These are phyloP conservation scores for Uloborus diversus DNA, from an alignment of 1,140 invertebrate genomes.

Conservation along the genomic window DNA sequence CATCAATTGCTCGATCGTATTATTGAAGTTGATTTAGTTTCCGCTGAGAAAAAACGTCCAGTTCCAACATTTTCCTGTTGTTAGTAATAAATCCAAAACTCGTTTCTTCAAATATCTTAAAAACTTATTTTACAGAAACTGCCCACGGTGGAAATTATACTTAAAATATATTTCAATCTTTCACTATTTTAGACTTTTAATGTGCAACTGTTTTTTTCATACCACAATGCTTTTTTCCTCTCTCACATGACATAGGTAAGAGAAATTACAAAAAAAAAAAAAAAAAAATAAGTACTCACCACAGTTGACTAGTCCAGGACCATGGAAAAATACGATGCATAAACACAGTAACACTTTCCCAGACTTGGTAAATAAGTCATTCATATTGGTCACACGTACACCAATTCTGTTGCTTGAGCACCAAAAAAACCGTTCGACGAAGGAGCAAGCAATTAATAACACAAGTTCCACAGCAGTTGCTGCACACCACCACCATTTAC, in stretches of 20 bases:
- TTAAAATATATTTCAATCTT: neutral
- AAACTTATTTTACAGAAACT: too few relatives aligned
- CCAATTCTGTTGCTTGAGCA: conserved; percentile 10
- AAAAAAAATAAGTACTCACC: conserved; percentile 20
- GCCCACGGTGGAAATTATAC: too few relatives aligned
- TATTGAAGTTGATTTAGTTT: too few relatives aligned
- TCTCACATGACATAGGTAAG: too few relatives aligned
- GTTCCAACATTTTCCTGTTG: too few relatives aligned
- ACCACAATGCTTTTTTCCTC: too few relatives aligned
- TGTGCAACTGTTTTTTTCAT: too few relatives aligned
- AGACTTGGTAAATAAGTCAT: conserved; percentile 38
- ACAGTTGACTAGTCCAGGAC: conserved; percentile 43
- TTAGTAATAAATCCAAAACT: too few relatives aligned
- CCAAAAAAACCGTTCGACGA: neutral
- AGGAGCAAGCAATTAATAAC: conserved; percentile 8
- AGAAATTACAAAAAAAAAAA: too few relatives aligned
- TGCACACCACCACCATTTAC: conserved; percentile 17
- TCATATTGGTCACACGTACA: neutral
- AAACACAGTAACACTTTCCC: conserved; percentile 45
- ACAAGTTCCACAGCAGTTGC: conserved; percentile 19
- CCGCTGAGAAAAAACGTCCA: too few relatives aligned
- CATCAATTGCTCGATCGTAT: too few relatives aligned
- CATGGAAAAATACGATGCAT: conserved; percentile 24
- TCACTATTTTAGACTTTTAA: neutral
- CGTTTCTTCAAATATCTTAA: too few relatives aligned